phyloP scores from a whole-genome alignment of 2,113 vertebrate genomes.

The Chinchilla lanigera region DNA sequence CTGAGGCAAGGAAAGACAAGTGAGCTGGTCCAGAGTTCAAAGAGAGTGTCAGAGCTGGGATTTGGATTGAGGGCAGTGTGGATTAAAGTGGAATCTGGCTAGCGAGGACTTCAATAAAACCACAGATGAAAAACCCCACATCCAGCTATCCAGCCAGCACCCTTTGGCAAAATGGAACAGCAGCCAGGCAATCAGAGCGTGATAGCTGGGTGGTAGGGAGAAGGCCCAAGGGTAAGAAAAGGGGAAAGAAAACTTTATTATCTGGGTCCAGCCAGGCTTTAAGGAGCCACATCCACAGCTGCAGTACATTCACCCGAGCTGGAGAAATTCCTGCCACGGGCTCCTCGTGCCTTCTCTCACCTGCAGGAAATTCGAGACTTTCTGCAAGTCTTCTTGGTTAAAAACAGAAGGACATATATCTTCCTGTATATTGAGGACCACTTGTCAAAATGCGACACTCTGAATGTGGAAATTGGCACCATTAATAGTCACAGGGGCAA shows the following conservation, averaged over 20 bases:
- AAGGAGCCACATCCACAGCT: neutral
- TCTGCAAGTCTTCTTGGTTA: neutral
- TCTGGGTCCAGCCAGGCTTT: neutral
- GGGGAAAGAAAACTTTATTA: no score
- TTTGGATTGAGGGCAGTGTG: neutral
- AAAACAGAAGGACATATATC: accelerated
- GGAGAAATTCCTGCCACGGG: accelerated
- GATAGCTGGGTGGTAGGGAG: accelerated
- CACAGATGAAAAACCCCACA: neutral
- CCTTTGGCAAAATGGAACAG: neutral
- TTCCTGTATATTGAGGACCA: neutral
- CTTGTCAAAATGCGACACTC: neutral
- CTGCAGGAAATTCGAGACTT: neutral
- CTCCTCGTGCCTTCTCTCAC: no score
- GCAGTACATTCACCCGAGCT: accelerated
- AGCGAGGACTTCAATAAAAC: neutral
- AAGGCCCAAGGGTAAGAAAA: neutral
- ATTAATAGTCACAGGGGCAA: accelerated
- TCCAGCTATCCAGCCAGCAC: neutral
- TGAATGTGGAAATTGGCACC: accelerated
- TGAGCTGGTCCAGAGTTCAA: neutral
- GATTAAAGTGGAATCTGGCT: neutral
- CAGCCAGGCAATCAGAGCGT: neutral
- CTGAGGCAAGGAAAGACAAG: neutral
- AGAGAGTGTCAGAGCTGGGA: no score